Percentiles rank a stretch among this genome's conserved stretches.
Evolutionary conservation across 2,797 vertebrate species (phyloP).

Genomic region (Chelonia mydas): DNA sequence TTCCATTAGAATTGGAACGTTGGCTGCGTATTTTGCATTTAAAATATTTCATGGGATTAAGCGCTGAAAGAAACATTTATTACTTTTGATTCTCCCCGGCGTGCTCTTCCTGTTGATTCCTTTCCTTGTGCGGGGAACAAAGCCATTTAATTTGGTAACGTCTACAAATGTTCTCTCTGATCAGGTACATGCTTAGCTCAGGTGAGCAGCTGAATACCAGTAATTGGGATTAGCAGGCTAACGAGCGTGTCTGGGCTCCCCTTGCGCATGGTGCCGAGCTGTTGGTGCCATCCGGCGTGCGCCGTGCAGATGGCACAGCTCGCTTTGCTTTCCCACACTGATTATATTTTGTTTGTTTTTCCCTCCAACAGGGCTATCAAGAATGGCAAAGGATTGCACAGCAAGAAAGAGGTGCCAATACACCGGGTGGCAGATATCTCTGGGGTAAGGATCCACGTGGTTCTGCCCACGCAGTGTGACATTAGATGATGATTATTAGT

Average conservation of each 20-base stretch:
- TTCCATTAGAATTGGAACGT: slow-evolving; percentile 61
- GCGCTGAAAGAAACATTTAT: slow-evolving; percentile 31
- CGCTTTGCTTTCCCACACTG: background rate
- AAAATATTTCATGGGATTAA: slow-evolving; percentile 66
- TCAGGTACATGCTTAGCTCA: background rate
- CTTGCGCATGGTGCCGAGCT: rapidly evolving
- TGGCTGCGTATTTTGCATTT: slow-evolving; percentile 62
- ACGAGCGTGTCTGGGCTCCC: background rate
- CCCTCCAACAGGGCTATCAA: slow-evolving; percentile 90
- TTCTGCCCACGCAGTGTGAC: background rate
- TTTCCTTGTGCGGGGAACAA: slow-evolving; percentile 19
- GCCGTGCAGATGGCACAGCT: rapidly evolving
- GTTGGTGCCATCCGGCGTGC: background rate
- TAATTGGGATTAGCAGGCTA: background rate
- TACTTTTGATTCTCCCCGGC: slow-evolving; percentile 37
- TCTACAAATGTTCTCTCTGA: background rate
- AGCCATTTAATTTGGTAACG: slow-evolving; percentile 40
- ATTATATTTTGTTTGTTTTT: background rate
- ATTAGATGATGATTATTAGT: background rate
- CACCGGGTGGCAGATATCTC: slow-evolving; percentile 98
- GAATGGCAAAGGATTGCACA: slow-evolving; percentile 96
- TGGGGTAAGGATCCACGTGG: slow-evolving; percentile 85
- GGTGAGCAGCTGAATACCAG: background rate
- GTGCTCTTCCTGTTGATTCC: slow-evolving; percentile 34
- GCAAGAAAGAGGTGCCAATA: slow-evolving; percentile 98